phyloP scores from a whole-genome alignment of 2,888 invertebrate genomes.

The Caenorhabditis becei region DNA sequence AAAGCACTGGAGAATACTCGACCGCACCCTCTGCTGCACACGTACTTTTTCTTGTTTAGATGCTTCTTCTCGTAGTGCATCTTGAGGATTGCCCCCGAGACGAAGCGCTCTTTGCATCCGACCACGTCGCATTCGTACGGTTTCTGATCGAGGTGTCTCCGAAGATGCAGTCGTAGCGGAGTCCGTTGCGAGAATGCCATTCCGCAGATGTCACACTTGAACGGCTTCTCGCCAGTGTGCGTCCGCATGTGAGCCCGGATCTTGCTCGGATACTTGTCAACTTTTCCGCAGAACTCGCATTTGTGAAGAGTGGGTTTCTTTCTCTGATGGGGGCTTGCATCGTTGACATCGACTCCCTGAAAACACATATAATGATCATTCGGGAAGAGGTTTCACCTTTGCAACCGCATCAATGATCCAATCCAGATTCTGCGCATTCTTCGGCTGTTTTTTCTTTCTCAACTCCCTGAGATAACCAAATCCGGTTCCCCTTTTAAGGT shows the following conservation, averaged over 20 bases:
- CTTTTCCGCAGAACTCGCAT: conserved; percentile 74
- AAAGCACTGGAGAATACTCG: conserved; percentile 64
- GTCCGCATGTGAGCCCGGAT: conserved; percentile 77
- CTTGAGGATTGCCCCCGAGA: conserved; percentile 72
- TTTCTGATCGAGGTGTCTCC: conserved; percentile 73
- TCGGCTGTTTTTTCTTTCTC: conserved; percentile 18
- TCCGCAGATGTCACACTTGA: conserved; percentile 75
- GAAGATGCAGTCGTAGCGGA: conserved; percentile 74
- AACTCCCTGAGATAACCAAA: not conserved
- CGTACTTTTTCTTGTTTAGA: conserved; percentile 68
- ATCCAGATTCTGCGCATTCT: conserved; percentile 70
- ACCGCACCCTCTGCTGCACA: conserved; percentile 77
- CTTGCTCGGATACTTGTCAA: conserved; percentile 76
- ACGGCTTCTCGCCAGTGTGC: too few species aligned
- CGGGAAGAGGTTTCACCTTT: conserved; percentile 29
- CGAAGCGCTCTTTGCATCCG: conserved; percentile 65
- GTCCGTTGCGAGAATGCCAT: conserved; percentile 74
- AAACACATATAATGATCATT: not conserved
- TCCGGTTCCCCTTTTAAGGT: conserved; percentile 31
- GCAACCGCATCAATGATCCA: conserved; percentile 79
- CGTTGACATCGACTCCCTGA: conserved; percentile 69
- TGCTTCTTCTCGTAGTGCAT: conserved; percentile 71
- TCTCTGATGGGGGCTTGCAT: conserved; percentile 73
- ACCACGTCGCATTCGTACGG: conserved; percentile 64
- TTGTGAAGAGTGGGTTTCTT: conserved; percentile 72